These are phyloP conservation scores for Plutella xylostella DNA, from an alignment of 2,888 invertebrate genomes.

Conservation along the genomic window DNA sequence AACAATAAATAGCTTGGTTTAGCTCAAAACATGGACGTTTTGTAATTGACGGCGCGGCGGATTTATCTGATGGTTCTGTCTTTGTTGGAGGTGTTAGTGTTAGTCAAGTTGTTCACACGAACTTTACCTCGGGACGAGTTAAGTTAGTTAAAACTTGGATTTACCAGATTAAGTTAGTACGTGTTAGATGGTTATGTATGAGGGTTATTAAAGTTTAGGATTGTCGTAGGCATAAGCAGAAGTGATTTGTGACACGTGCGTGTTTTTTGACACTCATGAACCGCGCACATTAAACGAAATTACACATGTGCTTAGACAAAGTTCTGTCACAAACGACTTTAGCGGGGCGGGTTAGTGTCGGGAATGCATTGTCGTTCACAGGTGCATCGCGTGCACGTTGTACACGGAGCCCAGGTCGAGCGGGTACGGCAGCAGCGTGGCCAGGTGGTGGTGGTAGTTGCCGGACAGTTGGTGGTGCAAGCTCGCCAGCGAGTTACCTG, in stretches of 20 bases:
- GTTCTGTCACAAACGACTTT: too few species aligned
- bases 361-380: slow-evolving; percentile 75
- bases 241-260: not conserved
- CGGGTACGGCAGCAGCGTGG: slow-evolving; percentile 74
- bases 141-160: slow-evolving; percentile 49
- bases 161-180: slow-evolving; percentile 2
- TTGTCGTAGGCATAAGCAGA: not conserved
- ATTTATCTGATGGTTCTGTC: slow-evolving; percentile 68
- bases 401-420: slow-evolving; percentile 75
- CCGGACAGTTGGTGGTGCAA: slow-evolving; percentile 79
- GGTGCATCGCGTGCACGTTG: slow-evolving; percentile 83
- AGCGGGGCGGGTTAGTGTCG: slow-evolving; percentile 47
- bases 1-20: slow-evolving; percentile 53
- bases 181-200: slow-evolving; percentile 6
- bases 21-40: slow-evolving; percentile 59
- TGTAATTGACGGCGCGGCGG: slow-evolving; percentile 57
- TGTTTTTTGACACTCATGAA: too few species aligned
- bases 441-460: slow-evolving; percentile 73
- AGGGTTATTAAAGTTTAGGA: slow-evolving; percentile 7
- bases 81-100: slow-evolving; percentile 64
- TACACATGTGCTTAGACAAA: not conserved
- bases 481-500: slow-evolving; percentile 92
- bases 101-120: slow-evolving; percentile 62
- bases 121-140: slow-evolving; percentile 40
- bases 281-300: too few species aligned